Evolutionary conservation across 2,797 vertebrate genomes (phyloP).

Genomic region (Heliangelus exortis): DNA sequence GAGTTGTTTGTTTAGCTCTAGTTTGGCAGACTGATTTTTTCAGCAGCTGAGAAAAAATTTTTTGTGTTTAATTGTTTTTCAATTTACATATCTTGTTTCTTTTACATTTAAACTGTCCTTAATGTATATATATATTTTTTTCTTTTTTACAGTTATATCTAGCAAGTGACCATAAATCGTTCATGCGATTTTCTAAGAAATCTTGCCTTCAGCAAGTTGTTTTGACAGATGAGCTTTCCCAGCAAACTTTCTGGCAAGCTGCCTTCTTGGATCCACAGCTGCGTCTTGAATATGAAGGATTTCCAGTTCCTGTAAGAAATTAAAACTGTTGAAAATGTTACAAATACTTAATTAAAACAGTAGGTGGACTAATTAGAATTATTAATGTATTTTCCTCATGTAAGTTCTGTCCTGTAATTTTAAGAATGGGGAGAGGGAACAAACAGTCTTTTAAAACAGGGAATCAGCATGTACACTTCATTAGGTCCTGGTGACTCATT

Average conservation of each 20-base stretch:
- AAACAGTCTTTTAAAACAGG: background rate
- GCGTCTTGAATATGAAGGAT: constrained; percentile 88
- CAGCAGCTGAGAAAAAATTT: background rate
- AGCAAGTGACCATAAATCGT: constrained; percentile 85
- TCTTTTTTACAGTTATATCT: constrained; percentile 85
- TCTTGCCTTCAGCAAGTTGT: constrained; percentile 88
- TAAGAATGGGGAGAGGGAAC: background rate
- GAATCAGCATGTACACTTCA: background rate
- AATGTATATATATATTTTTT: background rate
- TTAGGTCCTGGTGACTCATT: background rate
- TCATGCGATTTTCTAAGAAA: constrained; percentile 82
- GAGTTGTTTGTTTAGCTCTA: background rate
- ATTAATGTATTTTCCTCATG: background rate
- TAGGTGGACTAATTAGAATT: background rate
- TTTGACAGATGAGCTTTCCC: constrained; percentile 80
- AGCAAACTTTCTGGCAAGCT: constrained; percentile 86
- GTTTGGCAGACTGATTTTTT: background rate
- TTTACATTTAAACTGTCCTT: background rate
- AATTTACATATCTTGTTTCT: background rate
- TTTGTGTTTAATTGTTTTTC: background rate
- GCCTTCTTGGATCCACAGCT: constrained; percentile 86
- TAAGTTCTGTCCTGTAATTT: background rate
- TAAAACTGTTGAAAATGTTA: background rate
- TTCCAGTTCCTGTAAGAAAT: constrained; percentile 85
- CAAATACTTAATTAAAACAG: background rate